phyloP scores from a whole-genome alignment of 1,140 invertebrate genomes.

The Contarinia nasturtii region DNA sequence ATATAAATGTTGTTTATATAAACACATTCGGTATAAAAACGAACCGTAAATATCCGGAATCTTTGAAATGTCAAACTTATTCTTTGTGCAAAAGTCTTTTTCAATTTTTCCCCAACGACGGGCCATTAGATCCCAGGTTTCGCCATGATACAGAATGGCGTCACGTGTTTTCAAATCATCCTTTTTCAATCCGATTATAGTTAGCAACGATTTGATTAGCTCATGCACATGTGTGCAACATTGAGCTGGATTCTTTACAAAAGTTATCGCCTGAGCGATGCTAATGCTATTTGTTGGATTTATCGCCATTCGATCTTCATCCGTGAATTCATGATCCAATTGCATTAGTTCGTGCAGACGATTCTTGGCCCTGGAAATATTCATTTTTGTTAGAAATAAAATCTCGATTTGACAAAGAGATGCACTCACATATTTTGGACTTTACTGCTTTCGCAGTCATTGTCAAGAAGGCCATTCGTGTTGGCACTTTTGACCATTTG shows the following conservation, averaged over 20 bases:
- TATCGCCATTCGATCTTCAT: constrained; percentile 65
- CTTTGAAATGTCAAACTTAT: constrained; percentile 94
- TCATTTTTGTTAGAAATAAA: neutral
- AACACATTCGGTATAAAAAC: too few species aligned
- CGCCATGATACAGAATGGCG: constrained; percentile 86
- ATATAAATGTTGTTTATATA: too few species aligned
- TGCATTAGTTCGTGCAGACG: constrained; percentile 86
- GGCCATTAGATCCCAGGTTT: constrained; percentile 97
- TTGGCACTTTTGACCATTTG: constrained; percentile 99
- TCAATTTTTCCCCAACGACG: constrained; percentile 96
- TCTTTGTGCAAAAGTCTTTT: constrained; percentile 89
- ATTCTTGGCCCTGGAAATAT: constrained; percentile 67
- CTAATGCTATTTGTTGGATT: constrained; percentile 80
- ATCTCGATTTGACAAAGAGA: neutral
- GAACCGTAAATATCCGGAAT: constrained; percentile 56
- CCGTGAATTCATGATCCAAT: constrained; percentile 71
- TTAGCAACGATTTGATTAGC: constrained; percentile 70
- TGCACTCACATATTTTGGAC: constrained; percentile 76
- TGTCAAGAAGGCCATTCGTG: constrained; percentile 93
- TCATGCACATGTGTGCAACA: constrained; percentile 81
- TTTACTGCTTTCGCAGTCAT: constrained; percentile 92
- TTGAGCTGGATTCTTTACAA: constrained; percentile 89
- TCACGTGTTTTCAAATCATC: constrained; percentile 80
- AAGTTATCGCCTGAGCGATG: constrained; percentile 75
- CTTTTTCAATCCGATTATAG: constrained; percentile 66